These are phyloP conservation scores for Todiramphus saurophagus DNA, from an alignment of 2,113 vertebrate species.

Conservation along the genomic window DNA sequence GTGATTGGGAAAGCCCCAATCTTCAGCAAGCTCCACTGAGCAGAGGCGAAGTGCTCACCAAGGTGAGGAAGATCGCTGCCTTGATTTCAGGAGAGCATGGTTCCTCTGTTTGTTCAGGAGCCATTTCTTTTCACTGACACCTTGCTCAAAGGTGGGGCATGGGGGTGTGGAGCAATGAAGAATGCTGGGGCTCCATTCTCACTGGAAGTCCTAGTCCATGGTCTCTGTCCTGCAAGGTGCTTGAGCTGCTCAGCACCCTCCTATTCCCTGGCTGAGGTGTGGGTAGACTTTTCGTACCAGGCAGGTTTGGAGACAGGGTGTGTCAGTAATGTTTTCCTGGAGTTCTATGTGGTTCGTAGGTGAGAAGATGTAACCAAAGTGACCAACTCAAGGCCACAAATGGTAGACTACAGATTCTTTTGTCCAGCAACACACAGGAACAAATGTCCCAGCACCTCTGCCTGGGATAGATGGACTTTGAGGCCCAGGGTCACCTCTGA, in stretches of 20 bases:
- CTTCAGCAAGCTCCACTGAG: background rate
- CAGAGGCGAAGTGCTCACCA: background rate
- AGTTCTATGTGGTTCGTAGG: background rate
- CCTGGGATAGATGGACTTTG: background rate
- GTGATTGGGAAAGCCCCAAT: background rate
- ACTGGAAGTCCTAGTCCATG: background rate
- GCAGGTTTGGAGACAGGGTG: background rate
- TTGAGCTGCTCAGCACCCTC: background rate
- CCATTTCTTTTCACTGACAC: background rate
- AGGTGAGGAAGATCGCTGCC: fast-evolving
- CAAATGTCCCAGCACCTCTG: background rate
- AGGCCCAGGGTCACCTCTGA: background rate
- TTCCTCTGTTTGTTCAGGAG: background rate
- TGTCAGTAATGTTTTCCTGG: background rate
- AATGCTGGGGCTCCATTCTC: background rate
- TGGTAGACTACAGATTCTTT: background rate
- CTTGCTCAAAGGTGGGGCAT: background rate
- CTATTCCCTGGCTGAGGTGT: background rate
- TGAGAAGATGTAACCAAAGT: background rate
- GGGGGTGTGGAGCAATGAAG: background rate
- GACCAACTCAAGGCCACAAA: background rate
- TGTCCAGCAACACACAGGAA: background rate
- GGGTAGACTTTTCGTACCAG: background rate
- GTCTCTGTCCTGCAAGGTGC: background rate
- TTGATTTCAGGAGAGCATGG: background rate